phyloP scores from a whole-genome alignment of 53 echinoderm and acorn worm genomes.

The Temnopleurus reevesii region DNA sequence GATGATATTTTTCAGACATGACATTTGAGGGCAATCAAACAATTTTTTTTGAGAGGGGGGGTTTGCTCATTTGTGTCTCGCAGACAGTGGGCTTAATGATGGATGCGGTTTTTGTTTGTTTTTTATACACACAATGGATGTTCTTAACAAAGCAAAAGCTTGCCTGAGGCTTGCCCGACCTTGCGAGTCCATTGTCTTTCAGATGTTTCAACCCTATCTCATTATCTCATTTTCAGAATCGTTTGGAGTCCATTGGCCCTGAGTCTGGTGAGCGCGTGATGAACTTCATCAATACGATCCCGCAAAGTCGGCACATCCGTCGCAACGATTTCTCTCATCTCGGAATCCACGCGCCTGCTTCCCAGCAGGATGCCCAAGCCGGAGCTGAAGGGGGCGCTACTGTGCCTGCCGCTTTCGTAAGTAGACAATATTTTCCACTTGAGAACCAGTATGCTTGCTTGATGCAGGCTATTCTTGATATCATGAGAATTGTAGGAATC shows the following conservation, averaged over 20 bases:
- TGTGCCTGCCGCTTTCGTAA: slow-evolving; percentile 50
- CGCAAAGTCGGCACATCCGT: slow-evolving; percentile 50
- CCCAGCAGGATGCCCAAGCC: not conserved
- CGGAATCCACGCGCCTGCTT: slow-evolving; percentile 71
- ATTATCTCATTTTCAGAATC: slow-evolving; percentile 45
- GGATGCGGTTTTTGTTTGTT: too few relatives aligned
- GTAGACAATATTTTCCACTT: slow-evolving; percentile 7
- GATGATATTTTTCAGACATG: too few relatives aligned
- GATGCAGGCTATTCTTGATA: not conserved
- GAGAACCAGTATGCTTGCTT: not conserved
- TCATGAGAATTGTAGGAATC: too few relatives aligned
- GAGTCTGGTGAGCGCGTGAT: slow-evolving; percentile 69
- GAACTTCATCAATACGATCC: slow-evolving; percentile 75
- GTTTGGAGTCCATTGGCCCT: slow-evolving; percentile 42
- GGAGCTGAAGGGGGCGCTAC: slow-evolving; percentile 37
- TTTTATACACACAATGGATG: too few relatives aligned
- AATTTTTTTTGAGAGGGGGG: too few relatives aligned
- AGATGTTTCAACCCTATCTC: too few relatives aligned
- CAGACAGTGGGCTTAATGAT: too few relatives aligned
- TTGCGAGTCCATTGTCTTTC: too few relatives aligned
- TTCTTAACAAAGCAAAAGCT: too few relatives aligned
- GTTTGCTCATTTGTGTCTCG: too few relatives aligned
- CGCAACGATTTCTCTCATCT: slow-evolving; percentile 98
- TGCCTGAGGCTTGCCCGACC: too few relatives aligned
- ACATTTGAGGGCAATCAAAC: too few relatives aligned